phyloP scores from a whole-genome alignment of 2,113 vertebrate species.

The Ancistrus triradiatus region DNA sequence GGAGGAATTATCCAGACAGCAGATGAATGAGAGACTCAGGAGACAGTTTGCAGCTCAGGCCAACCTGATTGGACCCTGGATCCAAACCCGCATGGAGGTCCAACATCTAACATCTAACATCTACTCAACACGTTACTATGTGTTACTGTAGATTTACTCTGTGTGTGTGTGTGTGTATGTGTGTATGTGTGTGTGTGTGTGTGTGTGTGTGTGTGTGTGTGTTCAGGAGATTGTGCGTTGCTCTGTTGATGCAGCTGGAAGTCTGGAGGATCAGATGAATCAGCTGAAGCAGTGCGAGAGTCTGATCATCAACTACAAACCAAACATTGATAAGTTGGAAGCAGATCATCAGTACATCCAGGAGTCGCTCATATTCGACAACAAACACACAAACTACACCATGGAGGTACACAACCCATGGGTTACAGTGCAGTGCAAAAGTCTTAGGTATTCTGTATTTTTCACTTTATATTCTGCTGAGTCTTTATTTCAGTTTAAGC shows the following conservation, averaged over 20 bases:
- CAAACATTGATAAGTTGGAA: slow-evolving; percentile 87
- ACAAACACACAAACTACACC: slow-evolving; percentile 84
- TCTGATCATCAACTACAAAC: slow-evolving; percentile 86
- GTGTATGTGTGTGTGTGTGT: not conserved
- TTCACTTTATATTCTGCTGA: no score
- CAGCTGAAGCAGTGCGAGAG: slow-evolving; percentile 83
- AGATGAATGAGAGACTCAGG: slow-evolving; percentile 75
- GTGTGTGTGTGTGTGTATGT: not conserved
- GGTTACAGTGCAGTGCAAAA: no score
- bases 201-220: not conserved
- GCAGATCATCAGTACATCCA: slow-evolving; percentile 87
- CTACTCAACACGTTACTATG: not conserved
- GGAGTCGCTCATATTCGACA: slow-evolving; percentile 84
- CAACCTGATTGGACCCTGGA: slow-evolving; percentile 84
- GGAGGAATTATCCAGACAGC: slow-evolving; percentile 80
- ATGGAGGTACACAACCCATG: slow-evolving; percentile 90
- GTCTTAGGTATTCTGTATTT: no score
- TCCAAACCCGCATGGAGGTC: slow-evolving; percentile 87
- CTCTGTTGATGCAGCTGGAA: slow-evolving; percentile 74
- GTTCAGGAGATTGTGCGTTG: slow-evolving; percentile 79
- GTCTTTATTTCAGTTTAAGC: no score
- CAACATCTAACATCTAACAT: no score
- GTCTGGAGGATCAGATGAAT: slow-evolving; percentile 86
- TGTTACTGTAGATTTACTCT: not conserved
- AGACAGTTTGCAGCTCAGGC: slow-evolving; percentile 84